Evolutionary conservation across 2,113 vertebrate species (phyloP).

Genomic region (Rhabdomys dilectus): DNA sequence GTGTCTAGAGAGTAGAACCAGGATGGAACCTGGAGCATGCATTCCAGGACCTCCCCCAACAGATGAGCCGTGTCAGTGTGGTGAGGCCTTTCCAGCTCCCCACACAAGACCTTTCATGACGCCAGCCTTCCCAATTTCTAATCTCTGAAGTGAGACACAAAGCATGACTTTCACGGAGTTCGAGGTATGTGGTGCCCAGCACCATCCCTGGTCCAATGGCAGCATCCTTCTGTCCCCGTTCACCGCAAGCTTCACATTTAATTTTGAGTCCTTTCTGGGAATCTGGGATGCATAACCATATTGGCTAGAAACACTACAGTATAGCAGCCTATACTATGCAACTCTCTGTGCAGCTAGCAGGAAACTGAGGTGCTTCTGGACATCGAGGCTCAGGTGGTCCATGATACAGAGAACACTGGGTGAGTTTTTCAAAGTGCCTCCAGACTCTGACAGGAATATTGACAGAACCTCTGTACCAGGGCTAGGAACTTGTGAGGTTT

Average conservation of each 20-base stretch:
- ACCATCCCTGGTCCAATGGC: neutral
- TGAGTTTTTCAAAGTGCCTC: conserved; percentile 11
- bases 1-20: neutral
- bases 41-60: neutral
- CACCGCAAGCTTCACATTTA: neutral
- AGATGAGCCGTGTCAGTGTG: neutral
- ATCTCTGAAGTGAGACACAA: neutral
- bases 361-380: neutral
- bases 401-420: neutral
- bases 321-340: neutral
- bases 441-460: conserved; percentile 13
- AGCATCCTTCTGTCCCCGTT: neutral
- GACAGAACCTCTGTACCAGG: conserved; percentile 27
- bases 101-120: neutral
- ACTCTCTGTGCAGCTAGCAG: neutral
- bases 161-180: neutral
- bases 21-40: no score
- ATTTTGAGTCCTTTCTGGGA: neutral
- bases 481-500: conserved; percentile 29
- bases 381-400: neutral
- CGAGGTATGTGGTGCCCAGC: neutral
- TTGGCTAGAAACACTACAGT: neutral
- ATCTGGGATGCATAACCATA: neutral
- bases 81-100: neutral
- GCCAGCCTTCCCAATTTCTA: neutral